Evolutionary conservation across 1,140 invertebrate species (phyloP).

Genomic region (Leptinotarsa undecemlineata): DNA sequence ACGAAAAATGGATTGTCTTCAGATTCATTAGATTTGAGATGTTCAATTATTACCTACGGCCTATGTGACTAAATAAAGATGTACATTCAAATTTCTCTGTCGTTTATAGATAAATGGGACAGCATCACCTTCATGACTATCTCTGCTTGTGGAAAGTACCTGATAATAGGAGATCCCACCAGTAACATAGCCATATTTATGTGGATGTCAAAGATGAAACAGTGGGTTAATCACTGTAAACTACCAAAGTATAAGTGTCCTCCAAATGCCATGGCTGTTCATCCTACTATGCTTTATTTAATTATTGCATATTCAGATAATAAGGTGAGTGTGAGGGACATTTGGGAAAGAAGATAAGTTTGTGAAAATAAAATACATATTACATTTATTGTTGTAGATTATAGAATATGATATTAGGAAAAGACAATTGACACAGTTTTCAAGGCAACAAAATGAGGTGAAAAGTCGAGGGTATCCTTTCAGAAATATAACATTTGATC

Average conservation of each 20-base stretch:
- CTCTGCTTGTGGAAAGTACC: conserved; percentile 63
- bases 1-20: too few relatives aligned
- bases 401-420: conserved; percentile 69
- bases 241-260: conserved; percentile 69
- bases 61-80: too few relatives aligned
- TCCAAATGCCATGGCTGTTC: conserved; percentile 68
- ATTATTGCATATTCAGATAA: conserved; percentile 74
- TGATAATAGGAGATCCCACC: conserved; percentile 64
- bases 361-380: neutral
- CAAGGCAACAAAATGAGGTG: conserved; percentile 58
- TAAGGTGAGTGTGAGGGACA: conserved; percentile 59
- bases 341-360: neutral
- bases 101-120: conserved; percentile 58
- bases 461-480: conserved; percentile 58
- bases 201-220: conserved; percentile 48
- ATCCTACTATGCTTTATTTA: conserved; percentile 60
- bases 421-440: conserved; percentile 63
- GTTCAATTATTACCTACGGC: too few relatives aligned
- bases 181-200: conserved; percentile 67
- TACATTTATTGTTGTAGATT: conserved; percentile 58
- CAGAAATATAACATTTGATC: conserved; percentile 63
- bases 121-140: conserved; percentile 59
- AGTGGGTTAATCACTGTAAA: conserved; percentile 59
- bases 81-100: conserved; percentile 12
- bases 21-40: too few relatives aligned